Evolutionary conservation across 2,113 vertebrate species (phyloP).

Genomic region (Aegotheles bennettii): DNA sequence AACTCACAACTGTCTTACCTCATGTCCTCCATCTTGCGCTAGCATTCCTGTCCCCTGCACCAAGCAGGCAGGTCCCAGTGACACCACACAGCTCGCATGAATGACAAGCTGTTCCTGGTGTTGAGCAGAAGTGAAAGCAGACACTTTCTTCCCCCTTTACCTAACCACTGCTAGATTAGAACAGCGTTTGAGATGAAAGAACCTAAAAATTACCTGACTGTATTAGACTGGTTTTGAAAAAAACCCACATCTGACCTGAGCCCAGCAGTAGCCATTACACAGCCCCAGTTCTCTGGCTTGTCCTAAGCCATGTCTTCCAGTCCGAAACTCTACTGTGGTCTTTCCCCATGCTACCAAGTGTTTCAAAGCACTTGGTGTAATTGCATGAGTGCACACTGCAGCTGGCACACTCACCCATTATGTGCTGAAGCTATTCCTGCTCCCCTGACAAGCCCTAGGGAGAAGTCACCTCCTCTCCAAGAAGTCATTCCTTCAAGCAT

Average conservation of each 20-base stretch:
- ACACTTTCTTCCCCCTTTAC: neutral
- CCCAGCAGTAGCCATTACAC: neutral
- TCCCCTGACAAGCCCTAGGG: neutral
- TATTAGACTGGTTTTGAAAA: neutral
- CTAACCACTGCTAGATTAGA: neutral
- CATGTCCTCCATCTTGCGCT: neutral
- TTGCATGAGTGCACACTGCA: rapidly evolving
- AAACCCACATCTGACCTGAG: neutral
- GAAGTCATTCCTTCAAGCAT: neutral
- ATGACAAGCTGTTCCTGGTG: neutral
- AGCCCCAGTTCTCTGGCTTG: neutral
- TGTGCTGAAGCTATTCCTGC: neutral
- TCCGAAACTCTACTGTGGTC: neutral
- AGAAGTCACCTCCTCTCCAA: neutral
- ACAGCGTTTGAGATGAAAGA: neutral
- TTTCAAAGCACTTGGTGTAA: neutral
- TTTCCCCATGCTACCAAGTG: neutral
- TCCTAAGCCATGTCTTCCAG: neutral
- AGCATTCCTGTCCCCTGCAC: neutral
- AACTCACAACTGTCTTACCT: neutral
- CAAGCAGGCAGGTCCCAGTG: neutral
- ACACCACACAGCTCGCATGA: neutral
- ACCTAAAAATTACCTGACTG: neutral
- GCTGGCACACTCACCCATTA: neutral
- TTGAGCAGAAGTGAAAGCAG: neutral